Evolutionary conservation across 2,113 vertebrate species (phyloP), one percentile per base, ranked within the genome.

Genomic region (Pteruthius melanotis): DNA sequence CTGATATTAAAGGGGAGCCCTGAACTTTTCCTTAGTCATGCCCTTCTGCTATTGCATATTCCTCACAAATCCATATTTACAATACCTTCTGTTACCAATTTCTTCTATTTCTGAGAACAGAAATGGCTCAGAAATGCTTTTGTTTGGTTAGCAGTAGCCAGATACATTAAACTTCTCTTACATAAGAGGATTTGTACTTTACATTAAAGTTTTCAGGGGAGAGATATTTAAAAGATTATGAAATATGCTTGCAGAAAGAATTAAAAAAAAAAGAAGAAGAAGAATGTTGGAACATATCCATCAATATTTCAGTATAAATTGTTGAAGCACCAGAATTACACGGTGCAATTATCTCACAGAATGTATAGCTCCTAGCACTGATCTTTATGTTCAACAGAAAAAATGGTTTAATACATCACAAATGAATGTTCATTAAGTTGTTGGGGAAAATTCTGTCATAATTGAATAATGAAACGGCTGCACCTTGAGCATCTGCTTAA

Each of bases 341-440:
- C 9, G 21, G 87, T 77, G 87, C 95, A 96, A 97, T 98, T 97
- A 97, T 95, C 94, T 95, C 70, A 16, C 94, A 91, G 83, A 96
- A 98, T 91, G 95, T 89, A 75, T 93, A 93, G 91, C 90, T 98
- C 94, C 97, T 91, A 95, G 89, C 97, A 93, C 92, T 90, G 95
- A 95, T 97, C 95, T 97, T 97, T 97, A 96, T 71, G 15, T 96
- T 97, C 92, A 96, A 91, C 90, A 95, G 93, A 63, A 95, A 96
- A 97, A 96, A 92, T 40, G 90, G 84, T 91, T 97, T 96, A 89
- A 96, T 96, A 93, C 96, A 96, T 92, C 72, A 95, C 90, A 97
- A 98, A 97, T 95, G 93, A 97, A 87, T 84, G 93, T 90, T 98
- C 97, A 98, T 98, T 97, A 97, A 97, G 95, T 94, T 81, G 96